A percentile compares a stretch with the other conserved stretches of the same genome.
Conservation (phyloP, 2,888 invertebrate species). For the Synanthedon andrenaeformis region DNA sequence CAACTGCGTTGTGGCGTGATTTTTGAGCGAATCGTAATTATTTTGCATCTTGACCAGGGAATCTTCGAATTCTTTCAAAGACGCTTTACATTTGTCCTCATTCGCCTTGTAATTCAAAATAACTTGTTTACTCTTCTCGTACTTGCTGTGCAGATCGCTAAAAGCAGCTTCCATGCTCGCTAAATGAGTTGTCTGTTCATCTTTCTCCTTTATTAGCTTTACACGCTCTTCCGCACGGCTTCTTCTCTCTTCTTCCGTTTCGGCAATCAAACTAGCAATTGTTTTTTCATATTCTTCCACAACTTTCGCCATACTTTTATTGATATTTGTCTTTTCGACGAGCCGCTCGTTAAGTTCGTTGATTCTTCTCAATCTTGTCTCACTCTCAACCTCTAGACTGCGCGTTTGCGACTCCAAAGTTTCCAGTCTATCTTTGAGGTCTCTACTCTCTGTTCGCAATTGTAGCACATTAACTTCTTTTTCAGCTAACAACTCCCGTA, state of each 20-base stretch:
- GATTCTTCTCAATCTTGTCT: conserved; percentile 41
- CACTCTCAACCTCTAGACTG: conserved; percentile 38
- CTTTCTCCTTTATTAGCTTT: conserved; percentile 68
- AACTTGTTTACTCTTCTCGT: conserved; percentile 74
- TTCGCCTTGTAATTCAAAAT: conserved; percentile 66
- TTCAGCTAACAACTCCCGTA: conserved; percentile 66
- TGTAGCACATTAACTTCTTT: conserved; percentile 66
- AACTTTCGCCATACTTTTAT: conserved; percentile 73
- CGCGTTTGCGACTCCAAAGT: conserved; percentile 47
- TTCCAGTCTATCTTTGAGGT: conserved; percentile 54
- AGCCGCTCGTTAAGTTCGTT: conserved; percentile 48
- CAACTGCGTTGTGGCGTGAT: conserved; percentile 89
- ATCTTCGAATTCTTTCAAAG: conserved; percentile 76
- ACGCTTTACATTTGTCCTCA: conserved; percentile 77
- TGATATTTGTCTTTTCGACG: conserved; percentile 50
- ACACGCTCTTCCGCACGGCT: conserved; percentile 64
- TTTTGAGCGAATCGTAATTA: conserved; percentile 87
- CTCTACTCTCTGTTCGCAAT: conserved; percentile 58
- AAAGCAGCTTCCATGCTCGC: conserved; percentile 74
- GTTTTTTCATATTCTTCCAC: conserved; percentile 85
- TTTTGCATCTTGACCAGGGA: conserved; percentile 81
- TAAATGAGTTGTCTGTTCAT: conserved; percentile 72
- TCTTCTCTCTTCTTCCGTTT: conserved; percentile 77
- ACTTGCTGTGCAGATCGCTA: conserved; percentile 74
- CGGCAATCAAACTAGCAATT: conserved; percentile 78